These are phyloP conservation scores for Cheirogaleus major DNA, from an alignment of 2,797 vertebrate genomes.

Conservation along the genomic window DNA sequence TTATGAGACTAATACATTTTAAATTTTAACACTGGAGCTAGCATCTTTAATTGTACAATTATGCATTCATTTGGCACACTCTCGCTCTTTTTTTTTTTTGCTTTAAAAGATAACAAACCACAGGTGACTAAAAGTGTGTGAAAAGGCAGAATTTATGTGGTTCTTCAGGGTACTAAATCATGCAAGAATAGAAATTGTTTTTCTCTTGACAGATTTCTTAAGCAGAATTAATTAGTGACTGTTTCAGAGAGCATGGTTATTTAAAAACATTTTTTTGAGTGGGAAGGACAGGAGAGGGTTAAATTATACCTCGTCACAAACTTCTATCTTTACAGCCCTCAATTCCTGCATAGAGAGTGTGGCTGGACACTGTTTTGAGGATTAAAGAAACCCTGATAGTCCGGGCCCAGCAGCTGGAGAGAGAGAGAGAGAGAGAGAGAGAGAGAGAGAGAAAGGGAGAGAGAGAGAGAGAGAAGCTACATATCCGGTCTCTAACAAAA, in stretches of 20 bases:
- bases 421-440: neutral
- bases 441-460: no score
- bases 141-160: slow-evolving; percentile 77
- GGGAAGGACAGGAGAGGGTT: neutral
- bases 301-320: slow-evolving; percentile 23
- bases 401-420: slow-evolving; percentile 17
- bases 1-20: slow-evolving; percentile 87
- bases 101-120: slow-evolving; percentile 81
- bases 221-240: slow-evolving; percentile 74
- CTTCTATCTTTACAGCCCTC: slow-evolving; percentile 62
- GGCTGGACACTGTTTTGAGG: neutral
- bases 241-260: slow-evolving; percentile 77
- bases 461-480: neutral
- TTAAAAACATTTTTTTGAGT: neutral
- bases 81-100: slow-evolving; percentile 42
- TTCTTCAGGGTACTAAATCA: slow-evolving; percentile 72
- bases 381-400: neutral
- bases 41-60: slow-evolving; percentile 87
- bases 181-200: slow-evolving; percentile 75
- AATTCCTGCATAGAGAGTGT: slow-evolving; percentile 59
- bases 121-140: slow-evolving; percentile 79
- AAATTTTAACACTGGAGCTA: slow-evolving; percentile 84
- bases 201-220: slow-evolving; percentile 71
- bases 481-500: slow-evolving; percentile 82
- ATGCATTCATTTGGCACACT: slow-evolving; percentile 81